These are phyloP conservation scores for Drosophila formosana DNA, from an alignment of 2,888 invertebrate species.

Conservation along the genomic window DNA sequence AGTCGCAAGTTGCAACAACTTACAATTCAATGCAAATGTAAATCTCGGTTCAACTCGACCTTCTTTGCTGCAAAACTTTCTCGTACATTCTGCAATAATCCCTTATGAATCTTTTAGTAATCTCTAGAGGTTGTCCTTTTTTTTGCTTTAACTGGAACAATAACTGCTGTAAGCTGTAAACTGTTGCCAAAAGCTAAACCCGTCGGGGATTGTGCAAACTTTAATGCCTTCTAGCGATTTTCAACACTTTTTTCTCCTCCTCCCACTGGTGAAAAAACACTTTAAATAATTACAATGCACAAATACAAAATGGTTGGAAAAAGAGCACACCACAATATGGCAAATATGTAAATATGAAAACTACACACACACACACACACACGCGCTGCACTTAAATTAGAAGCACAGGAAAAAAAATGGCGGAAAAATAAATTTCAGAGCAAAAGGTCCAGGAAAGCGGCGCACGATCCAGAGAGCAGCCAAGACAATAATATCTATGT, in stretches of 20 bases:
- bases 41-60: slow-evolving; percentile 13
- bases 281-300: slow-evolving; percentile 75
- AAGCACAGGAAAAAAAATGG: slow-evolving; percentile 44
- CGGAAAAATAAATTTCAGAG: slow-evolving; percentile 48
- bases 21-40: slow-evolving; percentile 7
- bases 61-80: not conserved
- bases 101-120: slow-evolving; percentile 16
- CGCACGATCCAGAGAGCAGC: slow-evolving; percentile 58
- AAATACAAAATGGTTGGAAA: slow-evolving; percentile 34
- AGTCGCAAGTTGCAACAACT: not conserved
- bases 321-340: slow-evolving; percentile 52
- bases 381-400: slow-evolving; percentile 57
- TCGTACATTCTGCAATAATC: slow-evolving; percentile 22
- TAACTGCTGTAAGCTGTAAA: slow-evolving; percentile 15
- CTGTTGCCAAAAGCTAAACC: slow-evolving; percentile 11
- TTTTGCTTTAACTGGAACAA: slow-evolving; percentile 6
- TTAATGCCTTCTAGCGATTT: slow-evolving; percentile 44
- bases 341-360: slow-evolving; percentile 58
- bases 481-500: slow-evolving; percentile 78
- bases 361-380: slow-evolving; percentile 42
- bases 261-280: slow-evolving; percentile 55
- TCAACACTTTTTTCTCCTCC: slow-evolving; percentile 20
- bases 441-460: slow-evolving; percentile 53
- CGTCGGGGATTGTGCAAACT: slow-evolving; percentile 29
- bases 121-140: not conserved